Conservation (phyloP, 1,140 invertebrate genomes). For the Trissolcus basalis region DNA sequence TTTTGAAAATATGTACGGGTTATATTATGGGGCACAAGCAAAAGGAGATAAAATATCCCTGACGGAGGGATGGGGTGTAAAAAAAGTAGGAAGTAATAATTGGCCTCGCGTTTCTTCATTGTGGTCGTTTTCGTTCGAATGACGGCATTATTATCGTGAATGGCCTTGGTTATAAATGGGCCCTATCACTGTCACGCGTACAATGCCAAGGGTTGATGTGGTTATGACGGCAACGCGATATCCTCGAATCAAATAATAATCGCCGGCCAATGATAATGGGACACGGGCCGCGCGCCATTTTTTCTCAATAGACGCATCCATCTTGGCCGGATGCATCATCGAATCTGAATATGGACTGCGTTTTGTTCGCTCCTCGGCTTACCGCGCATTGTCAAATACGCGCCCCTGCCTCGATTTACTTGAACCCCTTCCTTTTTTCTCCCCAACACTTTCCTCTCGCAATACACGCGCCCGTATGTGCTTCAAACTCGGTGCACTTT, state of each 20-base stretch:
- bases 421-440: slow-evolving; percentile 49
- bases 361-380: slow-evolving; percentile 61
- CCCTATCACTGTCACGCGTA: slow-evolving; percentile 71
- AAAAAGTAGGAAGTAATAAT: slow-evolving; percentile 19
- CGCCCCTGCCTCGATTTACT: slow-evolving; percentile 54
- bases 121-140: slow-evolving; percentile 60
- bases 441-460: slow-evolving; percentile 30
- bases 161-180: slow-evolving; percentile 65
- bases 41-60: slow-evolving; percentile 11
- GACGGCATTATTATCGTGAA: slow-evolving; percentile 64
- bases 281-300: slow-evolving; percentile 56
- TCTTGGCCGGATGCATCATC: slow-evolving; percentile 65
- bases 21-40: background rate
- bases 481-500: slow-evolving; percentile 45
- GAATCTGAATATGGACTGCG: slow-evolving; percentile 68
- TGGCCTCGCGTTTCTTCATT: slow-evolving; percentile 54
- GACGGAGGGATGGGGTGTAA: slow-evolving; percentile 7
- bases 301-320: slow-evolving; percentile 62
- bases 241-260: slow-evolving; percentile 66
- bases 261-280: slow-evolving; percentile 56
- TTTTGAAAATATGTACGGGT: too few species aligned
- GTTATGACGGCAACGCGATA: slow-evolving; percentile 73
- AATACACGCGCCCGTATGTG: slow-evolving; percentile 43
- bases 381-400: slow-evolving; percentile 60
- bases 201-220: slow-evolving; percentile 65